Conservation (phyloP, 2,888 invertebrate genomes). For the Hypena proboscidalis region DNA sequence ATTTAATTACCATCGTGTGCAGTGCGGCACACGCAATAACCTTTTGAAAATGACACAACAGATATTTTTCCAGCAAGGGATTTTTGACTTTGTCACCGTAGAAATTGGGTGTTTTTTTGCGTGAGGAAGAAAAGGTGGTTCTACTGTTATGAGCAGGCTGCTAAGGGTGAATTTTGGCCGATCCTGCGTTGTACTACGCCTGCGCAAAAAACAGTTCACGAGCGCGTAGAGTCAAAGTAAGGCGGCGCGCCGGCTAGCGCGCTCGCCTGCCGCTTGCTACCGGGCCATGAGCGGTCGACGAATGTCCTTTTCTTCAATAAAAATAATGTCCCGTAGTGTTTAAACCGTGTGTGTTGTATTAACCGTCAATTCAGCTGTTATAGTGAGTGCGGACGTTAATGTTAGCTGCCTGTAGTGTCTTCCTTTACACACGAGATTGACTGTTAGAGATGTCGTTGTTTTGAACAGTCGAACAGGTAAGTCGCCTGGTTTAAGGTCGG, state of each 20-base stretch:
- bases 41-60: constrained; percentile 25
- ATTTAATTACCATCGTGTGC: constrained; percentile 84
- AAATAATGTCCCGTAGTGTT: constrained; percentile 60
- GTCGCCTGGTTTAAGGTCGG: constrained; percentile 68
- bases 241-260: constrained; percentile 85
- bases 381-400: constrained; percentile 52
- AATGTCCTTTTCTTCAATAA: constrained; percentile 70
- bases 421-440: constrained; percentile 64
- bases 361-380: constrained; percentile 69
- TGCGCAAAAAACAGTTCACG: constrained; percentile 70
- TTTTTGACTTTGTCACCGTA: constrained; percentile 8
- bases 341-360: constrained; percentile 54
- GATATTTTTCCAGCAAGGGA: constrained; percentile 2
- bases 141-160: constrained; percentile 41
- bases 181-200: constrained; percentile 74
- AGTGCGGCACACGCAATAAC: constrained; percentile 81
- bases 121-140: constrained; percentile 33
- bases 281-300: constrained; percentile 67
- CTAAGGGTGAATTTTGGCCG: constrained; percentile 74
- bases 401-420: constrained; percentile 69
- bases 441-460: constrained; percentile 58
- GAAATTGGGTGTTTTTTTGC: constrained; percentile 33
- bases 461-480: constrained; percentile 80
- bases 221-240: constrained; percentile 71
- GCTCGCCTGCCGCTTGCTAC: constrained; percentile 82